These are phyloP conservation scores for Phrynosoma blainvillii DNA, from an alignment of 2,113 vertebrate genomes.

Conservation along the genomic window DNA sequence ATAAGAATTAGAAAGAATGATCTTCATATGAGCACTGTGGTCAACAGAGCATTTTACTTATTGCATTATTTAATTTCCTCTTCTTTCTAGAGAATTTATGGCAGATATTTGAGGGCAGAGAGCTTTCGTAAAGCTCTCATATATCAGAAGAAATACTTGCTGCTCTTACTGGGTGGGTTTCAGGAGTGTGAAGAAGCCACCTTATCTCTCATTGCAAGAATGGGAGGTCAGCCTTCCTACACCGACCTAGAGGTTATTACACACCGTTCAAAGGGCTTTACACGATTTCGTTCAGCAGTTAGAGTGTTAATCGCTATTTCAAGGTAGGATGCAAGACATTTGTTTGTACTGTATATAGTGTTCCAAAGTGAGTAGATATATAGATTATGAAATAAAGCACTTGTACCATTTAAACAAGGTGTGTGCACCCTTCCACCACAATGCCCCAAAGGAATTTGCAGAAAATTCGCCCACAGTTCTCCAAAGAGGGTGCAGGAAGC, in stretches of 20 bases:
- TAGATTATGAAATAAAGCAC: background rate
- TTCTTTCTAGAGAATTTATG: conserved; percentile 87
- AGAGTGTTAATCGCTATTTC: conserved; percentile 92
- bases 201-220: conserved; percentile 86
- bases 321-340: conserved; percentile 76
- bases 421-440: too few species aligned
- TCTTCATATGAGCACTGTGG: background rate
- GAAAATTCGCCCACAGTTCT: too few species aligned
- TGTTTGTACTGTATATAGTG: background rate
- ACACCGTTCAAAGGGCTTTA: conserved; percentile 81
- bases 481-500: too few species aligned
- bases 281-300: conserved; percentile 89
- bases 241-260: conserved; percentile 76
- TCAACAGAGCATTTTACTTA: background rate
- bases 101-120: conserved; percentile 92
- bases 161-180: conserved; percentile 93
- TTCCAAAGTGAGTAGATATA: background rate
- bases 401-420: background rate
- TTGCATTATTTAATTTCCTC: conserved; percentile 1
- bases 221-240: conserved; percentile 85
- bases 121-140: conserved; percentile 97
- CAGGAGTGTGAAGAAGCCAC: conserved; percentile 97
- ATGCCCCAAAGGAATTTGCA: too few species aligned
- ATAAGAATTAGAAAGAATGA: background rate
- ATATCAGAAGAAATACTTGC: conserved; percentile 97